Evolutionary conservation across 2,113 vertebrate species (phyloP), one percentile per base, ranked within the genome.

Genomic region (Clarias gariepinus): DNA sequence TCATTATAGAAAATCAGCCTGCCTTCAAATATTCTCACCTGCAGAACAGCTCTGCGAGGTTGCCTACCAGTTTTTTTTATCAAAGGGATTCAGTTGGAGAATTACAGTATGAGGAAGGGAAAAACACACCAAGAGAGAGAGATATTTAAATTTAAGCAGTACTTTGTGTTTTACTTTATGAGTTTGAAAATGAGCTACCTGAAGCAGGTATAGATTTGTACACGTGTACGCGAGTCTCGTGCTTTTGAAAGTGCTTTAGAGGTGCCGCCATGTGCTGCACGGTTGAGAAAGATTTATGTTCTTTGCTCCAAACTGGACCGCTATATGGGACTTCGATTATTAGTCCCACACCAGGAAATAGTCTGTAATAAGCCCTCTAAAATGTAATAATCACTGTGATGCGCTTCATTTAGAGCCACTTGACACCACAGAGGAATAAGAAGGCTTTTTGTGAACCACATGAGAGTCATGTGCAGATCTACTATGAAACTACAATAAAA

Each of bases 271-370:
- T 95, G 91, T 97, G 96, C 93, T 92, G 90, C 94, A 7, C 47
- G 47, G 6, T 47, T 47, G 47, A 63, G 91, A 91, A 94, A 96
- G 96, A 98, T 97, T 98, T 98, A 97, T 95, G 90, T 88, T 90
- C 88, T 86, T 87, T 83, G 91, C 92, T 89, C 90, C 13, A 64
- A 92, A 88, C 92, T 90, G 88, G 93, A 92, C 92, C 94, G 91
- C 94, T 41, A 92, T 86, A 87, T 3, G 92, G 94, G 92, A 94
- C 92, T 85, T 92, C 94, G 94, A 95, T 97, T 97, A 96, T 96
- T 94, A 91, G 89, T 94, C 92, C 93, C 92, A 94, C 94, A 92
- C 91, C 91, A 92, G 93, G 86, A 86, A 92, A 93, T 92, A 95
- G 94, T 96, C 95, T 95, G 94, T 88, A 93, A 92, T 92, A 95